Evolutionary conservation across 2,113 vertebrate species (phyloP), one percentile per base, ranked within the genome.

Genomic region (Heloderma charlesbogerti): DNA sequence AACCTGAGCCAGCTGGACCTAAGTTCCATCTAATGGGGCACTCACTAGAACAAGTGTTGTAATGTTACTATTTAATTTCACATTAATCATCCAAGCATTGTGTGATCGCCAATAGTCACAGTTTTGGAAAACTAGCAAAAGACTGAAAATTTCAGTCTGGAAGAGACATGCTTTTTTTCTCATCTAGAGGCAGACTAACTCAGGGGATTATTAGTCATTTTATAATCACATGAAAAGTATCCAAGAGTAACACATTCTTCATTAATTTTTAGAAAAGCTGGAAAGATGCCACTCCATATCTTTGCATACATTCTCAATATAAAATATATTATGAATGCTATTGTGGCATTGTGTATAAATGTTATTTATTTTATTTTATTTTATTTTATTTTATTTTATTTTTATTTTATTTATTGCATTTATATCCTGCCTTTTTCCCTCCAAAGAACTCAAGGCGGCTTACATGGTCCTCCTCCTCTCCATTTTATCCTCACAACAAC

Each of bases 131-230:
- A 40, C 13, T 60, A 81, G 20, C 31, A 43, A 1, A 22, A 83
- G 29, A 34, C 40, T 25, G 40, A 15, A 80, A 82, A 83, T 27
- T 72, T 37, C 34, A 93, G 57, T 1, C 13, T 37, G 34, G 45
- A 20, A 1, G 45, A n/a, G 16, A 66, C 71, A 6, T 1, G 0
- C 8, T 2, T 2, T 51, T 4, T 22, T 4, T 45, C 88, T 72
- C 29, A 22, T 60, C 31, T 88, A 67, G 34, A 83, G 37, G 37
- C 9, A 27, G 4, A 71, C 91, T 88, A 91, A 37, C 67, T 7
- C 75, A 43, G 40, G 2, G 4, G n/a, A 81, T 54, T 54, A 5
- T 15, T 78, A 54, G n/a, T 67, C 31, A 77, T 67, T 34, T 81
- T 69, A 9, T 43, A 88, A 22, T 77, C 40, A 60, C 51, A 72